A percentile compares a stretch with the other conserved stretches of the same genome.
Evolutionary conservation across 2,113 vertebrate species (phyloP).

Genomic region (Galemys pyrenaicus): DNA sequence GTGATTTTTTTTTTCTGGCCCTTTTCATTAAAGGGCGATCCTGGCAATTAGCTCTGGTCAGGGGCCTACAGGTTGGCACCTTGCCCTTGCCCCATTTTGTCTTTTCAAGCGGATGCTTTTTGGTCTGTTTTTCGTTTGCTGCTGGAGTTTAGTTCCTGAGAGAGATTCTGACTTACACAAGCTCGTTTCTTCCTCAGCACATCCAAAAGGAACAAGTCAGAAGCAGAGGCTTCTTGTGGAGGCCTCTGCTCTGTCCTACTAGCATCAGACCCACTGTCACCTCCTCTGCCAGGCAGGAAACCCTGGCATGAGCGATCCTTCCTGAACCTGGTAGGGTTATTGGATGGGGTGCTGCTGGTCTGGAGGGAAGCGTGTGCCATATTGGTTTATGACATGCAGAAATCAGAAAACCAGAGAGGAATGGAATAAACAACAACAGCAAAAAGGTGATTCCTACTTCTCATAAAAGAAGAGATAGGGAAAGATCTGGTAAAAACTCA

Average conservation of each 20-base stretch:
- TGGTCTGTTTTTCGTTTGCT: neutral
- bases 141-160: constrained; percentile 43
- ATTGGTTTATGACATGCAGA: neutral
- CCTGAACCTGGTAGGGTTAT: neutral
- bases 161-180: constrained; percentile 32
- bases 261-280: neutral
- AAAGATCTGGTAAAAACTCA: neutral
- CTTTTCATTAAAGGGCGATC: constrained; percentile 35
- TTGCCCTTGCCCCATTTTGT: neutral
- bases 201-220: neutral
- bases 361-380: neutral
- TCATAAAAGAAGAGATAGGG: neutral
- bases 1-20: neutral
- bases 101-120: neutral
- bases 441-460: neutral
- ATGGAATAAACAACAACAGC: neutral
- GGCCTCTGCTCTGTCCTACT: neutral
- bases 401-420: neutral
- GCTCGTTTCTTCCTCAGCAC: neutral
- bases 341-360: neutral
- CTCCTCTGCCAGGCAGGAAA: neutral
- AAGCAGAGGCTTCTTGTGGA: neutral
- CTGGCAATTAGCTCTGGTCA: neutral
- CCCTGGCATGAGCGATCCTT: neutral
- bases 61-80: neutral